Conservation (phyloP, 2,113 vertebrate species). For the Silurus meridionalis region DNA sequence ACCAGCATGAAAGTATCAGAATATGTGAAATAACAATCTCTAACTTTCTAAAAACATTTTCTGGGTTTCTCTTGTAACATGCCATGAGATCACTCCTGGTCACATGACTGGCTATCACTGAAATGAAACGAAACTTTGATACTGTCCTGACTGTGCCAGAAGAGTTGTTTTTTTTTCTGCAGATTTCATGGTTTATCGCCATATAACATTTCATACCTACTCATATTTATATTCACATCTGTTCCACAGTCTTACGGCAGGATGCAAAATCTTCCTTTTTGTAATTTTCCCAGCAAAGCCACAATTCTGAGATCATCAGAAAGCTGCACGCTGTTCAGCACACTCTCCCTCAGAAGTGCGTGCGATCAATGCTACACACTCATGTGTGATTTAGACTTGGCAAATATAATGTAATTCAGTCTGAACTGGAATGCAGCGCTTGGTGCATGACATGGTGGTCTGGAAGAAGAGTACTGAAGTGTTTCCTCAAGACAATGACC, state of each 20-base stretch:
- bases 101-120: constrained; percentile 28
- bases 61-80: constrained; percentile 1
- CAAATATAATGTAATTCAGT: constrained; percentile 45
- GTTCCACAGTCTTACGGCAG: constrained; percentile 27
- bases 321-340: constrained; percentile 24
- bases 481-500: constrained; percentile 30
- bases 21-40: constrained; percentile 10
- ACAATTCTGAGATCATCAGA: constrained; percentile 36
- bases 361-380: constrained; percentile 41
- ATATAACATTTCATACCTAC: constrained; percentile 29
- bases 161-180: not conserved
- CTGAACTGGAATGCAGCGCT: constrained; percentile 41
- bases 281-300: constrained; percentile 19
- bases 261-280: not conserved
- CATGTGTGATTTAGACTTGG: constrained; percentile 49
- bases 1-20: not conserved
- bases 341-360: constrained; percentile 37
- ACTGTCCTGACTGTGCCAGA: constrained; percentile 2
- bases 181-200: constrained; percentile 10
- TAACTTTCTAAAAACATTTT: constrained; percentile 34
- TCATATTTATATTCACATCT: constrained; percentile 30
- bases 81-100: constrained; percentile 24
- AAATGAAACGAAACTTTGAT: constrained; percentile 28
- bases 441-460: constrained; percentile 45
- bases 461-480: constrained; percentile 44